Percentiles rank a stretch among this genome's conserved stretches.
Conservation (phyloP, 2,888 invertebrate genomes). For the Nomada fucata region DNA sequence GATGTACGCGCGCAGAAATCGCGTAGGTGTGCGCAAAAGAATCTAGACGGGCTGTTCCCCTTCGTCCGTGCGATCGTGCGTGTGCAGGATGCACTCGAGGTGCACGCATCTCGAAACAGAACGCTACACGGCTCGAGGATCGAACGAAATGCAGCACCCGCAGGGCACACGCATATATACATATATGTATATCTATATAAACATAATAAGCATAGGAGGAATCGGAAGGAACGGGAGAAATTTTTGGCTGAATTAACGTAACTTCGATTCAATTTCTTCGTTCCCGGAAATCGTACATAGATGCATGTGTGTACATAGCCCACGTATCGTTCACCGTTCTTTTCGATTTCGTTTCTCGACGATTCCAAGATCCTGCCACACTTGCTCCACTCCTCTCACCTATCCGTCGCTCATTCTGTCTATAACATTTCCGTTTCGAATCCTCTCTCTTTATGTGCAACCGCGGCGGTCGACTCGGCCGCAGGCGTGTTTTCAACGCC, state of each 20-base stretch:
- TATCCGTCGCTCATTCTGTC: neutral
- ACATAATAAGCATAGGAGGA: conserved; percentile 18
- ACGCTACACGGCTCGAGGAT: too few species aligned
- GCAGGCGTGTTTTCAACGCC: neutral
- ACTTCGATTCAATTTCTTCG: conserved; percentile 12
- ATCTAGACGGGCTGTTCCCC: conserved; percentile 11
- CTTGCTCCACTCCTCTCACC: conserved; percentile 3
- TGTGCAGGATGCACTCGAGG: neutral
- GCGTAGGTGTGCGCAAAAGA: conserved; percentile 16
- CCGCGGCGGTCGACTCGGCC: neutral
- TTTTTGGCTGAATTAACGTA: conserved; percentile 4
- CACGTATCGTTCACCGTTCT: conserved; percentile 18
- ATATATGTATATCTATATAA: conserved; percentile 25
- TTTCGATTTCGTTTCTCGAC: conserved; percentile 21
- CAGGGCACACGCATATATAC: neutral
- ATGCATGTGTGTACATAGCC: neutral
- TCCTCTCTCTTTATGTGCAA: neutral
- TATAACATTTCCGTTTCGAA: neutral
- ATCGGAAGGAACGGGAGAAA: conserved; percentile 34
- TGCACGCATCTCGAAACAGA: neutral
- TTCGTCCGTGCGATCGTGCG: conserved; percentile 14
- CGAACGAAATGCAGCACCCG: neutral
- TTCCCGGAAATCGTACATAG: neutral
- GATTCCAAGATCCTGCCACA: conserved; percentile 33
- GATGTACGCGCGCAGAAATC: conserved; percentile 24